Evolutionary conservation across 2,113 vertebrate genomes (phyloP).

Genomic region (Dasypus novemcinctus): DNA sequence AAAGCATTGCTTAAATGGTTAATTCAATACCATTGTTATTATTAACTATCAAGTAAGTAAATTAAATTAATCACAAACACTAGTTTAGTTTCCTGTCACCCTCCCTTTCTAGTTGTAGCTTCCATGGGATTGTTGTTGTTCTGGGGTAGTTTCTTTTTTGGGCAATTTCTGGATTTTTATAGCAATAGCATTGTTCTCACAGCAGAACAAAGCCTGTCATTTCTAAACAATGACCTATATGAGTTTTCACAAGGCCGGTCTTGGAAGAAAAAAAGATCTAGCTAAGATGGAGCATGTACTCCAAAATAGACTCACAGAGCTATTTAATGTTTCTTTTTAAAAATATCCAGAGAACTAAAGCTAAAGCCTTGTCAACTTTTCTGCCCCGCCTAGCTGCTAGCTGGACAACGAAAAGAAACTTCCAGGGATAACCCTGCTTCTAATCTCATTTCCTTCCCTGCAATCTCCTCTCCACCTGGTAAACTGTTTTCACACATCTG

Average conservation of each 20-base stretch:
- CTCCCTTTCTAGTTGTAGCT: background rate
- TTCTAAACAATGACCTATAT: background rate
- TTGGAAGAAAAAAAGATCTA: background rate
- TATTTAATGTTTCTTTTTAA: background rate
- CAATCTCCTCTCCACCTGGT: background rate
- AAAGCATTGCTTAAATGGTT: too few species aligned
- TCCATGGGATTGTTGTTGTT: background rate
- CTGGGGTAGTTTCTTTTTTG: background rate
- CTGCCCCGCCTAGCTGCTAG: background rate
- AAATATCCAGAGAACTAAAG: background rate
- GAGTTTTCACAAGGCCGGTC: background rate
- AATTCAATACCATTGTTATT: background rate
- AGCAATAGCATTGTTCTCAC: background rate
- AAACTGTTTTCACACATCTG: slow-evolving; percentile 2
- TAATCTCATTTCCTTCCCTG: background rate
- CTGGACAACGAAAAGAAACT: background rate
- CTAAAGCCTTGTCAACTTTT: background rate
- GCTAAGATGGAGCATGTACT: background rate
- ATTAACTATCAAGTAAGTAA: too few species aligned
- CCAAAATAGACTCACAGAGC: background rate
- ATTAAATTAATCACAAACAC: background rate
- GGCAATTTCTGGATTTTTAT: background rate
- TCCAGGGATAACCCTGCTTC: background rate
- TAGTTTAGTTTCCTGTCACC: background rate
- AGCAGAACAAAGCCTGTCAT: background rate